Percentiles rank a stretch among this genome's conserved stretches.
phyloP scores from a whole-genome alignment of 2,113 vertebrate species.

The Ancistrus triradiatus region DNA sequence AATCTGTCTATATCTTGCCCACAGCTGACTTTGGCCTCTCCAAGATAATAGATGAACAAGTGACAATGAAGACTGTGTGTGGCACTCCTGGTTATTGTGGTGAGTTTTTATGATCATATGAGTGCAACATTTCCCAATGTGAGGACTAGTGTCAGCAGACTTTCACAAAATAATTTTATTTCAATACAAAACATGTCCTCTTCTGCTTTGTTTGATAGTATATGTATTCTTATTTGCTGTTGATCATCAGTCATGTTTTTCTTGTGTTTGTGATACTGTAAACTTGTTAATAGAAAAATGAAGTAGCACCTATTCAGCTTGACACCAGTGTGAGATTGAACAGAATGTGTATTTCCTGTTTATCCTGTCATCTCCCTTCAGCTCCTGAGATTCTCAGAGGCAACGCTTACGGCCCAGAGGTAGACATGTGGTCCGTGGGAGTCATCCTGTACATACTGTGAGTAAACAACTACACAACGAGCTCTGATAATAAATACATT shows the following conservation, averaged over 20 bases:
- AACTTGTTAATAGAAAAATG: too few relatives aligned
- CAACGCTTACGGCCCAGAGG: constrained; percentile 79
- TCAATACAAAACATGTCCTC: too few relatives aligned
- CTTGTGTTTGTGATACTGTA: too few relatives aligned
- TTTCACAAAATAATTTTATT: background rate
- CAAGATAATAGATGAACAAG: constrained; percentile 84
- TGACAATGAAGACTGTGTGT: constrained; percentile 85
- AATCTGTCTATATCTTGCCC: constrained; percentile 24
- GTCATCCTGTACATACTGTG: constrained; percentile 90
- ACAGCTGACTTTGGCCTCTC: constrained; percentile 86
- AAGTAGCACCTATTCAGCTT: too few relatives aligned
- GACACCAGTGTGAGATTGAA: background rate
- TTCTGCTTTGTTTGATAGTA: background rate
- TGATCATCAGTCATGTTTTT: background rate
- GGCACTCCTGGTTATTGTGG: constrained; percentile 87
- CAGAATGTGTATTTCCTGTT: constrained; percentile 28
- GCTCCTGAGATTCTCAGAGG: constrained; percentile 84
- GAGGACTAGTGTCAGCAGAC: too few relatives aligned
- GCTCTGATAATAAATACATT: constrained; percentile 8
- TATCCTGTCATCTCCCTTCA: constrained; percentile 48
- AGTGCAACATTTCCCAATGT: background rate
- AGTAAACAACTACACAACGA: constrained; percentile 59
- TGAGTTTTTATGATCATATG: constrained; percentile 52
- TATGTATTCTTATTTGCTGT: background rate
- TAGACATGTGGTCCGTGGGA: constrained; percentile 90